Evolutionary conservation across 2,888 invertebrate genomes (phyloP).

Genomic region (Orgyia antiqua): DNA sequence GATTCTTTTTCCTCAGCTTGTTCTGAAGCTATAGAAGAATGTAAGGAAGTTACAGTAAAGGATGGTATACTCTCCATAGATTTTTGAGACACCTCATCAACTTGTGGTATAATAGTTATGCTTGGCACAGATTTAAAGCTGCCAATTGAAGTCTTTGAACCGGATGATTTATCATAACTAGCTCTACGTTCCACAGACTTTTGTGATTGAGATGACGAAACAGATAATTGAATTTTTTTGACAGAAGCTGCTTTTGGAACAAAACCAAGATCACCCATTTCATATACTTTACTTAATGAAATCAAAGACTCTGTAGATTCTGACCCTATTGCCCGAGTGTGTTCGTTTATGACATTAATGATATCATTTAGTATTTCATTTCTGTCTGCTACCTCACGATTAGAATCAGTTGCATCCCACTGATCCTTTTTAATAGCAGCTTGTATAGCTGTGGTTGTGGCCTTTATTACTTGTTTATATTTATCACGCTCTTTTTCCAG

Average conservation of each 20-base stretch:
- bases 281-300: slow-evolving; percentile 76
- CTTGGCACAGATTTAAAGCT: slow-evolving; percentile 62
- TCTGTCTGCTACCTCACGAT: slow-evolving; percentile 62
- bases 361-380: slow-evolving; percentile 74
- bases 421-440: slow-evolving; percentile 76
- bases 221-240: slow-evolving; percentile 1
- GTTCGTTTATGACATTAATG: slow-evolving; percentile 66
- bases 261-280: slow-evolving; percentile 82
- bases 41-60: slow-evolving; percentile 47
- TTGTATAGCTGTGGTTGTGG: slow-evolving; percentile 78
- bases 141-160: slow-evolving; percentile 37
- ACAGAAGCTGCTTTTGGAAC: slow-evolving; percentile 60
- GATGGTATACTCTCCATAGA: slow-evolving; percentile 54
- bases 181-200: slow-evolving; percentile 8
- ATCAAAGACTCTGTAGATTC: slow-evolving; percentile 66
- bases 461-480: slow-evolving; percentile 76
- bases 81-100: slow-evolving; percentile 28
- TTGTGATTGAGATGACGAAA: neutral
- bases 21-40: slow-evolving; percentile 34
- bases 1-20: slow-evolving; percentile 15
- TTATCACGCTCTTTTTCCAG: slow-evolving; percentile 75
- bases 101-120: slow-evolving; percentile 40
- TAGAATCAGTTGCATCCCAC: slow-evolving; percentile 51
- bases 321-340: slow-evolving; percentile 48
- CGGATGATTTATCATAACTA: slow-evolving; percentile 11